Evolutionary conservation across 2,797 vertebrate species (phyloP), one percentile per base, ranked within the genome.

Genomic region (Hapalemur alaotrensis): DNA sequence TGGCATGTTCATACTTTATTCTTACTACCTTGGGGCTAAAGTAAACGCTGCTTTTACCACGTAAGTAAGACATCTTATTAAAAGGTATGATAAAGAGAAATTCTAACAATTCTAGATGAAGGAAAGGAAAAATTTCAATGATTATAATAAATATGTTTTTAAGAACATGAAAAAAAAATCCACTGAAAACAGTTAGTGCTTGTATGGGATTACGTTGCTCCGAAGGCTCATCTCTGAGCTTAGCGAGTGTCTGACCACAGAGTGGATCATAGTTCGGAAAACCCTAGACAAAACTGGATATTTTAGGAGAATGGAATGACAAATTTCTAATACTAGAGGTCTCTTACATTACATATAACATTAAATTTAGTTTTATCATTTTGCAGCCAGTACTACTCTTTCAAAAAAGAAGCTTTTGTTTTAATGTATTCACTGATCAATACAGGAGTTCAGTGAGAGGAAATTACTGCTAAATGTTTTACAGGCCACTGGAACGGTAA

Each of bases 1-100:
- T 80, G 99, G 99, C 94, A 99, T 99, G 99, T 99, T 99, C 98
- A 99, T 99, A 98, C 98, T 99, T 18, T 99, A 99, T 95, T 99
- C 99, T 43, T 99, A 99, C 98, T 99, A 99, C 95, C 99, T 99
- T 97, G 99, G 99, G 94, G 99, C 99, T 80, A 99, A 99, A 98
- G 98, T 99, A 69, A 99, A 99, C 93, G 98, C 99, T 0, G 99
- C 99, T 96, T 99, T 99, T 96, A 99, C 99, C 90, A 99, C 99
- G 99, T 99, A 98, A 99, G 99, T 99, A 91, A 76, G 70, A 92
- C 30, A 13, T 88, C 95, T 46, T 15, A 2, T 43, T 82, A 54
- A 92, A 73, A 73, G n/a, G 72, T 91, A 76, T 6, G 18, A 15
- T 4, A 4, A 70, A 41, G 1, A 70, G 63, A 87, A 67, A 11